Conservation (phyloP, 2,113 vertebrate species). For the Urocolius indicus region DNA sequence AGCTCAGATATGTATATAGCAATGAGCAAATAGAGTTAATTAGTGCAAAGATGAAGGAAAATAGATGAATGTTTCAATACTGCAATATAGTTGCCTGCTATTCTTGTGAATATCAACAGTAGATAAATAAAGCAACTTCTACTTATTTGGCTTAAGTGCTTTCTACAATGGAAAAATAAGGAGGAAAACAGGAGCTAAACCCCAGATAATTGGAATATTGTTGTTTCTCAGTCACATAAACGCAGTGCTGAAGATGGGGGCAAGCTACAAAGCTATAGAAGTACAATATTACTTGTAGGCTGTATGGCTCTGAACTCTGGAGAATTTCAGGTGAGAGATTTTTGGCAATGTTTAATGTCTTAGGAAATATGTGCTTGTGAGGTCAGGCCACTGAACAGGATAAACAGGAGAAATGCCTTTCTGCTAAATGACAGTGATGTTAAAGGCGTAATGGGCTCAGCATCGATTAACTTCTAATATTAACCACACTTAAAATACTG, state of each 20-base stretch:
- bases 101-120: background rate
- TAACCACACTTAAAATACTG: background rate
- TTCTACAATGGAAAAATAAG: background rate
- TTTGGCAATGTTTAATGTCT: background rate
- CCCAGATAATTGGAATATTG: background rate
- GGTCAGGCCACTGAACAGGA: slow-evolving; percentile 12
- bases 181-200: background rate
- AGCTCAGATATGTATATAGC: background rate
- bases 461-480: background rate
- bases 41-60: background rate
- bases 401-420: background rate
- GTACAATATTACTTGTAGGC: background rate
- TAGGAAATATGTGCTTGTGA: background rate
- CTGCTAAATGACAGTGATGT: background rate
- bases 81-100: background rate
- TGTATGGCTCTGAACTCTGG: background rate
- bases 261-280: slow-evolving; percentile 18
- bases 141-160: background rate
- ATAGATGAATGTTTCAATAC: background rate
- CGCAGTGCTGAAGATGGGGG: background rate
- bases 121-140: background rate
- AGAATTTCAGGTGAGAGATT: background rate
- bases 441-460: background rate
- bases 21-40: background rate
- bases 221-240: background rate